Percentiles rank a stretch among this genome's conserved stretches.
phyloP scores from a whole-genome alignment of 30 jellyfish, hydroid and myxozoan genomes.

The Nemopilema nomurai region DNA sequence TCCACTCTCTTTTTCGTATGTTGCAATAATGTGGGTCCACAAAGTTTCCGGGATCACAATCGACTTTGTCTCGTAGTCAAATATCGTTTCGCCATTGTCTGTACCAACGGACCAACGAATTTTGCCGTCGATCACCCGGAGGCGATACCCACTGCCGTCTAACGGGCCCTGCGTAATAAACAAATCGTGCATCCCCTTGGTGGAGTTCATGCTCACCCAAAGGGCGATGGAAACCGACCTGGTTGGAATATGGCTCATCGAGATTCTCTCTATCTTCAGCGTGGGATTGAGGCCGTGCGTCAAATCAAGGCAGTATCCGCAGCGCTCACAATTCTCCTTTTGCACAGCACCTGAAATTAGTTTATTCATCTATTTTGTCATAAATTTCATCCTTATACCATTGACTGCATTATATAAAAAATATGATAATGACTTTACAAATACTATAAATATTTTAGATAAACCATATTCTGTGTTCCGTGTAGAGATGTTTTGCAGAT shows the following conservation, averaged over 20 bases:
- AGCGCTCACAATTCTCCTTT: conserved; percentile 87
- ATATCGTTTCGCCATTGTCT: conserved; percentile 83
- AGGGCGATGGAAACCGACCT: conserved; percentile 76
- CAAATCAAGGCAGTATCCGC: conserved; percentile 93
- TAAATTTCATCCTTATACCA: neutral
- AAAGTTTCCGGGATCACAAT: conserved; percentile 84
- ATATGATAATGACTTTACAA: too few relatives aligned
- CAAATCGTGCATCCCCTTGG: conserved; percentile 84
- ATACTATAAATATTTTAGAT: too few relatives aligned
- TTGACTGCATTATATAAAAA: too few relatives aligned
- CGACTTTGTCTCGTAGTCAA: conserved; percentile 72
- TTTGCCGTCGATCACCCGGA: conserved; percentile 87
- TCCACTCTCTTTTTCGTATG: conserved; percentile 85
- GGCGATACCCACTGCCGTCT: conserved; percentile 88
- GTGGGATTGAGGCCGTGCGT: conserved; percentile 89
- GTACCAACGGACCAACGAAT: conserved; percentile 91
- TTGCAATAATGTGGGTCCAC: conserved; percentile 91
- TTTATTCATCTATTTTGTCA: too few relatives aligned
- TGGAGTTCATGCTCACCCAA: conserved; percentile 89
- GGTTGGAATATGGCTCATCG: conserved; percentile 84
- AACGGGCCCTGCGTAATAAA: conserved; percentile 88
- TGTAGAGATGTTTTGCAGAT: too few relatives aligned
- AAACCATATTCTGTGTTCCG: too few relatives aligned
- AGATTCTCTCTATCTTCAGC: conserved; percentile 75
- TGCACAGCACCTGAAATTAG: conserved; percentile 82